Evolutionary conservation across 2,797 vertebrate species (phyloP), one percentile per base, ranked within the genome.

Genomic region (Anisognathus igniventris): DNA sequence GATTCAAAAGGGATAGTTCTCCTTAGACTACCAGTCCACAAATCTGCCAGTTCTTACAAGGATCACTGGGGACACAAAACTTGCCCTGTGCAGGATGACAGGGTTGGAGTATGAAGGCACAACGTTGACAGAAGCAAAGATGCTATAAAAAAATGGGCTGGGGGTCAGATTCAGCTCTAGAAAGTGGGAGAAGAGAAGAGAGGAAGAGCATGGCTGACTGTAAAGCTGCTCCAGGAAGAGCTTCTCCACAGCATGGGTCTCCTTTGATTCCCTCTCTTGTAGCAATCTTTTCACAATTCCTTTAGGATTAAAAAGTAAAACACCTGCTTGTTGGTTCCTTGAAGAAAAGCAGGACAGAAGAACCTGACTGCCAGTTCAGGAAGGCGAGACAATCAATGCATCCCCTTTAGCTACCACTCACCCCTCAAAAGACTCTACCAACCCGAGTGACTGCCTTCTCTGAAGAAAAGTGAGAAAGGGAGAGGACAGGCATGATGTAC

Each of bases 91-190:
- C 30, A 79, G 67, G 60, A 45, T 47, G 61, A 44, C 14, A 51
- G 31, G 20, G 18, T n/a, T 87, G 64, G 40, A 39, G 7, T 35
- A 56, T 6, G 54, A 92, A 87, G 35, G 64, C 48, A 60, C 56
- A 67, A 15, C 0, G 0, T 20, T 79, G 67, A 70, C 28, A 53
- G 42, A 80, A 72, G n/a, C 25, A 39, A 87, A 65, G 37, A 7
- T 0, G 0, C 21, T 33, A 20, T 15, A 5, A 76, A 74, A 68
- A 65, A 62, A 50, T 3, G 13, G 14, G 7, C n/a, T 56, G 16
- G 47, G 25, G 35, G 57, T 67, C 62, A 90, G 72, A 45, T 25
- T 71, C n/a, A 87, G 79, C 23, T 76, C 33, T 3, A 31, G 67
- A 85, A 12, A 70, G 28, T 12, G 24, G 37, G 5, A 6, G 0